Evolutionary conservation across 2,113 vertebrate species (phyloP).

Genomic region (Zosterops hypoxanthus): DNA sequence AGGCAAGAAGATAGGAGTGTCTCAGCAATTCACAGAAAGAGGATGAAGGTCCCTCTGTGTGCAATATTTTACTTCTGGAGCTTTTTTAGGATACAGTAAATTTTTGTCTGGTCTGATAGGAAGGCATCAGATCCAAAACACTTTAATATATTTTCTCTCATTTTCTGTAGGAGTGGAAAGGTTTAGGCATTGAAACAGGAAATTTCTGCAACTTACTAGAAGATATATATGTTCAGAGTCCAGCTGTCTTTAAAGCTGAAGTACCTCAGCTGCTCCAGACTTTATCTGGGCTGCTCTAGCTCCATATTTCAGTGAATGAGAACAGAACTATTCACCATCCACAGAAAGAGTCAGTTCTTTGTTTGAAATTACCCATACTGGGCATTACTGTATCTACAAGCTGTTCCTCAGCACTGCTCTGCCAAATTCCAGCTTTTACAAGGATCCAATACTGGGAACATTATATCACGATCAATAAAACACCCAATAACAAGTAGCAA

Average conservation of each 20-base stretch:
- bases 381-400: not conserved
- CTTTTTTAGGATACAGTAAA: not conserved
- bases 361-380: not conserved
- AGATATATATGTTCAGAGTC: not conserved
- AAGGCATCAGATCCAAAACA: slow-evolving; percentile 3
- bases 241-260: not conserved
- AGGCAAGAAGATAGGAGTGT: not conserved
- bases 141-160: not conserved
- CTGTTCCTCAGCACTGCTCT: not conserved
- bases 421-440: slow-evolving; percentile 16
- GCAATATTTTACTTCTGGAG: slow-evolving; percentile 18
- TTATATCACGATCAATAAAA: slow-evolving; percentile 5
- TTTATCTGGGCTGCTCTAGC: not conserved
- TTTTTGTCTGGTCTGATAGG: not conserved
- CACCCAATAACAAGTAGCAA: slow-evolving; percentile 25
- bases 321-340: not conserved
- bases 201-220: slow-evolving; percentile 3
- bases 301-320: not conserved
- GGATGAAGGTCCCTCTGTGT: not conserved
- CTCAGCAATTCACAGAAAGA: not conserved
- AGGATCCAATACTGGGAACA: not conserved
- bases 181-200: not conserved
- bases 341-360: not conserved
- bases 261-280: not conserved
- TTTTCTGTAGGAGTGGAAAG: not conserved